Conservation (phyloP, 2,888 invertebrate genomes). For the Amblyteles armatorius region DNA sequence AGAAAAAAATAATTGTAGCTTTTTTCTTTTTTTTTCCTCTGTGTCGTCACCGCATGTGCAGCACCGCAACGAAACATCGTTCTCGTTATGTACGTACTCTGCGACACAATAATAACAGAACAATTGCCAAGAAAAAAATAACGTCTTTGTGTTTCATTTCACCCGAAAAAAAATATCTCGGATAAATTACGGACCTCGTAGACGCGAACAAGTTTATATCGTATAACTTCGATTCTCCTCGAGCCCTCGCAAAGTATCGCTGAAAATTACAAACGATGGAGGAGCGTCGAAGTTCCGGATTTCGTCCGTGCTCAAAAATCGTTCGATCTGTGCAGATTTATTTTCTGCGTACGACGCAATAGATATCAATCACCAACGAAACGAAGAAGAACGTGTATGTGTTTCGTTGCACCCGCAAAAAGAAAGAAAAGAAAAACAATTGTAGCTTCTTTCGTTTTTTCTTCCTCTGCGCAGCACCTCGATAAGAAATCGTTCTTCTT, state of each 20-base stretch:
- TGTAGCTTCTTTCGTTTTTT: slow-evolving; percentile 39
- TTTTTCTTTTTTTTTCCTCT: slow-evolving; percentile 23
- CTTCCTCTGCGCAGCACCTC: slow-evolving; percentile 49
- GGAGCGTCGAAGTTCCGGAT: slow-evolving; percentile 60
- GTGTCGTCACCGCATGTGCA: slow-evolving; percentile 49
- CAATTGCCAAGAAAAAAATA: slow-evolving; percentile 47
- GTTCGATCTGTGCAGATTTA: slow-evolving; percentile 58
- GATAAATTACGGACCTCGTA: too few species aligned
- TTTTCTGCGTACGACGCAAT: slow-evolving; percentile 57
- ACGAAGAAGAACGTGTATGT: slow-evolving; percentile 33
- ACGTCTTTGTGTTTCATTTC: background rate
- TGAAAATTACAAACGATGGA: slow-evolving; percentile 63
- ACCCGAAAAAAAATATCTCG: background rate
- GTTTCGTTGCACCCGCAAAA: background rate
- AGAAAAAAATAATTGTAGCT: slow-evolving; percentile 12
- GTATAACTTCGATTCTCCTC: background rate
- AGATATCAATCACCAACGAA: slow-evolving; percentile 37
- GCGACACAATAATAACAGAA: slow-evolving; percentile 47
- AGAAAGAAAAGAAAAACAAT: background rate
- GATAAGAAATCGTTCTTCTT: slow-evolving; percentile 47
- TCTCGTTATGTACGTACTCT: slow-evolving; percentile 63
- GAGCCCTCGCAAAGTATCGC: slow-evolving; percentile 30
- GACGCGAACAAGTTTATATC: background rate
- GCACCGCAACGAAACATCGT: slow-evolving; percentile 45
- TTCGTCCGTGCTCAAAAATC: slow-evolving; percentile 50